Evolutionary conservation across 2,113 vertebrate species (phyloP).

Genomic region (Nycticorax nycticorax): DNA sequence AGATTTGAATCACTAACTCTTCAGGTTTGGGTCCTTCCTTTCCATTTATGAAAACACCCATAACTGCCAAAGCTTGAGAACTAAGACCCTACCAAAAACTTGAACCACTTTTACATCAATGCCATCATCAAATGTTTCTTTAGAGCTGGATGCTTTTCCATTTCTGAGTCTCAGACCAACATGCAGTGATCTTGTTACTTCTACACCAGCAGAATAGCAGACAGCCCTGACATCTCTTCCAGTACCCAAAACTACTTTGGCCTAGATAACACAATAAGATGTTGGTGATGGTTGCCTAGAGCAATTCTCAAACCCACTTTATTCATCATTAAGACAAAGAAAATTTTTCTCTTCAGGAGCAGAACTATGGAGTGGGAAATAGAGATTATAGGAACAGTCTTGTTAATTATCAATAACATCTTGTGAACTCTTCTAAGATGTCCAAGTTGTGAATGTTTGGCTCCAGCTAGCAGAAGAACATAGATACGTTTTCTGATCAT

Average conservation of each 20-base stretch:
- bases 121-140: not conserved
- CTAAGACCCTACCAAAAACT: not conserved
- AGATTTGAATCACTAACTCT: not conserved
- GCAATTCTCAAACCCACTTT: not conserved
- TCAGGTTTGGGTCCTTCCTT: not conserved
- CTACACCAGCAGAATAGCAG: not conserved
- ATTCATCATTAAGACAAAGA: not conserved
- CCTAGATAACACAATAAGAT: not conserved
- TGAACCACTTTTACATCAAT: not conserved
- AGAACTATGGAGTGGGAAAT: not conserved
- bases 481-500: not conserved
- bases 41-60: not conserved
- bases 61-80: not conserved
- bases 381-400: not conserved
- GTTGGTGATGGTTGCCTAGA: not conserved
- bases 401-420: not conserved
- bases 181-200: not conserved
- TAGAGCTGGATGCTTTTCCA: not conserved
- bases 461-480: not conserved
- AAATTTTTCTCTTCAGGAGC: not conserved
- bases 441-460: not conserved
- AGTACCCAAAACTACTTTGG: not conserved
- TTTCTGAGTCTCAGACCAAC: not conserved
- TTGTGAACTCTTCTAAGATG: not conserved
- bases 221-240: not conserved